Base-by-base conservation (phyloP, 2,113 vertebrate species). In the Apodemus sylvaticus region DNA sequence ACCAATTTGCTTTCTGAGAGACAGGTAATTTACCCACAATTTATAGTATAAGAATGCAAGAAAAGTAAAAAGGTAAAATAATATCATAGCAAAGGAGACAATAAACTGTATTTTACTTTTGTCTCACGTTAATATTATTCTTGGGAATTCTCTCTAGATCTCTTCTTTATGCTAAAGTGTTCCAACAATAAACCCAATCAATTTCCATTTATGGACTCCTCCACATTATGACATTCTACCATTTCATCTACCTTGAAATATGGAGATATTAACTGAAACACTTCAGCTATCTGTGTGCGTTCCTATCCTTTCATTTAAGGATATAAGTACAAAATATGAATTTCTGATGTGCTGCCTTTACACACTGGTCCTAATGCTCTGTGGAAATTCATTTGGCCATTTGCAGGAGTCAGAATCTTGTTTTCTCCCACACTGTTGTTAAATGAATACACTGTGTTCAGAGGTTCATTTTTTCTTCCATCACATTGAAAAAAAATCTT, bases 241-340 rank as follows among this genome's bases (percentile, higher is more conserved):
- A 5, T 70, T 16, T 81, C 60, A 64, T 2, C 6, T 1, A 26
- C 7, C 31, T 81, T 24, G 36, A 73, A 19, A 8, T 45, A n/a
- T 11, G 0, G 7, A 14, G 19, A 1, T 5, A 24, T 24, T 14
- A 66, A 66, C 22, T 3, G 5, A 6, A 36, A 29, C 10, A 7
- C 7, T 36, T 29, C 24, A 11, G 51, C 22, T 45, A 0, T 2
- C 17, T 58, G 0, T 3, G 0, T 0, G 4, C 1, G 0, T 0
- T 26, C 0, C 6, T 2, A 3, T 1, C 5, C 4, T 19, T 26
- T 87, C n/a, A n/a, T 22, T 39, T 62, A n/a, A 55, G 9, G n/a
- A n/a, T n/a, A n/a, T n/a, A n/a, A n/a, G n/a, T 10, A 55, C 7
- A 6, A 4, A 3, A 7, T n/a, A 20, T 66, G 60, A n/a, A 53